Evolutionary conservation across 1,140 invertebrate genomes (phyloP).

Genomic region (Trichonephila inaurata): DNA sequence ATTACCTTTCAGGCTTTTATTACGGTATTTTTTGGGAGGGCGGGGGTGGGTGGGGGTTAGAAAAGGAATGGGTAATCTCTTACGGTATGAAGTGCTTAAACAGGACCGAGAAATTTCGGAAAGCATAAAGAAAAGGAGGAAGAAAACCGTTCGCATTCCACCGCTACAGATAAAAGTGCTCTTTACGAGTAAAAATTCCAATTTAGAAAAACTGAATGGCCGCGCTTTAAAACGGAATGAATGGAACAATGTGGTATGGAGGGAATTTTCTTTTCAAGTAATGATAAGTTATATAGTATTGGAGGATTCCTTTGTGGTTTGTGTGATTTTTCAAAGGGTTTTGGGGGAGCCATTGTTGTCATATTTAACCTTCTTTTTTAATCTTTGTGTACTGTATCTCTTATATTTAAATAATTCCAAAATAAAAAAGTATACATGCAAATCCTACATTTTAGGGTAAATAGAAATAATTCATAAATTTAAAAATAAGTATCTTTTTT

Average conservation of each 20-base stretch:
- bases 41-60: too few relatives aligned
- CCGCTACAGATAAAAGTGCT: not conserved
- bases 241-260: not conserved
- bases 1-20: not conserved
- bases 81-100: not conserved
- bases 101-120: not conserved
- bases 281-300: not conserved
- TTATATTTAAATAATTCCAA: too few relatives aligned
- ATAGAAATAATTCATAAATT: too few relatives aligned
- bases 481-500: too few relatives aligned
- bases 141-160: not conserved
- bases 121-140: not conserved
- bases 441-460: too few relatives aligned
- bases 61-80: not conserved
- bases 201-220: not conserved
- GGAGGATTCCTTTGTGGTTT: not conserved
- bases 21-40: not conserved
- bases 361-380: too few relatives aligned
- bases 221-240: not conserved
- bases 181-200: not conserved
- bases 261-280: not conserved
- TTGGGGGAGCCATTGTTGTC: too few relatives aligned
- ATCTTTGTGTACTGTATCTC: too few relatives aligned
- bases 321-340: too few relatives aligned
- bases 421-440: too few relatives aligned